Evolutionary conservation across 2,888 invertebrate genomes (phyloP), one percentile per base, ranked within the genome.

Genomic region (Phortica magna): DNA sequence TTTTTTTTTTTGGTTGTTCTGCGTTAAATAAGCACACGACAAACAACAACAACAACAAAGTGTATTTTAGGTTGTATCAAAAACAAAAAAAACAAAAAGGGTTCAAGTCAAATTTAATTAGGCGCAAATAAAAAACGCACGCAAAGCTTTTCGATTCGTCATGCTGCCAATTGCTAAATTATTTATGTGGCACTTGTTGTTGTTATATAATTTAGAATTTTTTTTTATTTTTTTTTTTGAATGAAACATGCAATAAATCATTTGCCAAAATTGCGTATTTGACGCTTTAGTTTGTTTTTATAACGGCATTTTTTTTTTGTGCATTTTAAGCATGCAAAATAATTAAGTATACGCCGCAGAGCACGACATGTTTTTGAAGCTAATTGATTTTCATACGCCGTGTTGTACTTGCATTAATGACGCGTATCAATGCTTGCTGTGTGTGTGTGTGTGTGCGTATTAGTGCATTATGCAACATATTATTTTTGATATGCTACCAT

Each of bases 41-140:
- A n/a, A n/a, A n/a, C n/a, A n/a, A n/a, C n/a, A n/a, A n/a, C n/a
- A n/a, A n/a, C n/a, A n/a, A 19, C 81, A 72, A 2, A 64, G 71
- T 64, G 41, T 72, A 73, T 31, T 31, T 31, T 31, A 1, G 31
- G 5, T 74, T 71, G 76, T 31, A 42, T 31, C 64, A 22, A 68
- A 77, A n/a, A n/a, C n/a, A 53, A 53, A 17, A 61, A 73, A 74
- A 75, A 76, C 78, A 85, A 89, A 85, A 83, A 84, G 82, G 87
- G 82, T 89, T 79, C 82, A 81, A 83, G 84, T 81, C 89, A 87
- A 88, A 89, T 89, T 88, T 88, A 88, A 88, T 88, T 88, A 89
- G 89, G 88, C 89, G 89, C 88, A 82, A 83, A 87, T 82, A 80
- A 78, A 78, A 77, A 77, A 79, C 80, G 53, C 3, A 76, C 55